These are phyloP conservation scores for Gadopsis bispinosus DNA, from an alignment of 2,797 vertebrate species.

Conservation along the genomic window DNA sequence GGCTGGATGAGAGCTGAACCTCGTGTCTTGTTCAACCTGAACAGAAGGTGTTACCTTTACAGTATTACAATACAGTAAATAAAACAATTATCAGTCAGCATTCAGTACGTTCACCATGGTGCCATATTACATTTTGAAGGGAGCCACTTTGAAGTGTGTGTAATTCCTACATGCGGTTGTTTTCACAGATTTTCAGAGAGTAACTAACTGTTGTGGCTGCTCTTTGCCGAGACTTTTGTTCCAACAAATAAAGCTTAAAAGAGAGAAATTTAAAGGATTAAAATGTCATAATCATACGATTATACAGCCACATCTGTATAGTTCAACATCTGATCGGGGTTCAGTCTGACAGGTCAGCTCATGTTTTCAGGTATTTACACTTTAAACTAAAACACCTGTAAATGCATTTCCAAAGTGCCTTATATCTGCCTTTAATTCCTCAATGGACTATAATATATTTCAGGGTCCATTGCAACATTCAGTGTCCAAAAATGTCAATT, in stretches of 20 bases:
- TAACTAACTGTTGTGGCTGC: constrained; percentile 3
- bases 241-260: constrained; percentile 22
- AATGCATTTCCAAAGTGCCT: constrained; percentile 7
- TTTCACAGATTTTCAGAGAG: constrained; percentile 5
- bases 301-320: constrained; percentile 32
- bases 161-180: constrained; percentile 3
- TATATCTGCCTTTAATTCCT: not conserved
- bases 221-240: constrained; percentile 13
- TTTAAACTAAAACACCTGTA: constrained; percentile 39
- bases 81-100: not conserved
- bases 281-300: constrained; percentile 1
- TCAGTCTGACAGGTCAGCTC: constrained; percentile 48
- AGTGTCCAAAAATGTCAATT: not conserved
- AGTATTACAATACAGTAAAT: not conserved
- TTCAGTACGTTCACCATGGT: not conserved
- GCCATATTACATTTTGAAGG: not conserved
- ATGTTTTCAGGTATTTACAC: constrained; percentile 51
- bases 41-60: not conserved
- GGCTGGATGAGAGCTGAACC: not conserved
- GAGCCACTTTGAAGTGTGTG: not conserved
- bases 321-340: constrained; percentile 30
- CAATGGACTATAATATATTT: not conserved
- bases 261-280: not conserved
- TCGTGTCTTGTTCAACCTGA: not conserved
- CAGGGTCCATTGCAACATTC: not conserved